phyloP scores from a whole-genome alignment of 2,797 vertebrate genomes.

The Urosaurus nigricauda region DNA sequence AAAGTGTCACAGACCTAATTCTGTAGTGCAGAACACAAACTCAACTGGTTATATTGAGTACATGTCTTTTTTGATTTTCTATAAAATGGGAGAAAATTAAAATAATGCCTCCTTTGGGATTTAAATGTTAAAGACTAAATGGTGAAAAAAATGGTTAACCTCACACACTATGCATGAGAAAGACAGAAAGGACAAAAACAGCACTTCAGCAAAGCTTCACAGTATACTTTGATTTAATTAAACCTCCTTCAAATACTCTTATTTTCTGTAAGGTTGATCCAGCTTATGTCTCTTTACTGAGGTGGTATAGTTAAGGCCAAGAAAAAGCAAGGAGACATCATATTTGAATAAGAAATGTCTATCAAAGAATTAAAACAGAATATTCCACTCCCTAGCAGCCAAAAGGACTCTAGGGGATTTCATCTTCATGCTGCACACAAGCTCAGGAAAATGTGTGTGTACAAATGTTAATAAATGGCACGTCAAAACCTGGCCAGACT shows the following conservation, averaged over 20 bases:
- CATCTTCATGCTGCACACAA: background rate
- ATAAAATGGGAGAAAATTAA: constrained; percentile 30
- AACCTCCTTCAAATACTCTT: constrained; percentile 18
- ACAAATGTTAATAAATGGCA: background rate
- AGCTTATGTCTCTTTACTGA: constrained; percentile 7
- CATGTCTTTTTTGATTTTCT: constrained; percentile 29
- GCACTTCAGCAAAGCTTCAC: background rate
- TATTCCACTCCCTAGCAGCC: background rate
- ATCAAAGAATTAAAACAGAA: background rate
- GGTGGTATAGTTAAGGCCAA: background rate
- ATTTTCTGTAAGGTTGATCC: background rate
- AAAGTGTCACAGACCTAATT: background rate
- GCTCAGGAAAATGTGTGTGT: background rate
- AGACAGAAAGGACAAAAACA: background rate
- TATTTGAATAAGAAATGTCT: background rate
- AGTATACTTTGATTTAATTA: constrained; percentile 16
- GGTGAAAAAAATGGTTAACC: background rate
- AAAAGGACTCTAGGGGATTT: background rate
- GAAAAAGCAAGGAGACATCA: background rate
- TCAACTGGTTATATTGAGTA: background rate
- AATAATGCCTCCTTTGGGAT: background rate
- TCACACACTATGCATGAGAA: constrained; percentile 14
- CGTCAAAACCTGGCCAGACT: background rate
- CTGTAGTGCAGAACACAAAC: background rate
- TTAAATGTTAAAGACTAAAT: constrained; percentile 25